These are phyloP conservation scores for Iselma pallidipennis DNA, from an alignment of 2,888 invertebrate genomes.

Conservation along the genomic window DNA sequence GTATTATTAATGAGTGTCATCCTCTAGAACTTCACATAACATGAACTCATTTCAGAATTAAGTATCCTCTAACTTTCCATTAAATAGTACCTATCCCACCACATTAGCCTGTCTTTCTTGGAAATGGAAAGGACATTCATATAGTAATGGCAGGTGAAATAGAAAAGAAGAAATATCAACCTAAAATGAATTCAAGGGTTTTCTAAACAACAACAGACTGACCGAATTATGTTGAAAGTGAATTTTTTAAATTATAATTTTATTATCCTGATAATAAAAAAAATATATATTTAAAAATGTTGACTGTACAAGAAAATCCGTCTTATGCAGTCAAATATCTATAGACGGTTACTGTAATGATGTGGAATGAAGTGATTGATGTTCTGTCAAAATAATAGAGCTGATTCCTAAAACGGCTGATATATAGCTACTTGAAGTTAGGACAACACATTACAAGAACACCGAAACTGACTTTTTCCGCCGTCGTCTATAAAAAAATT, in stretches of 20 bases:
- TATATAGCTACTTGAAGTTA: slow-evolving; percentile 25
- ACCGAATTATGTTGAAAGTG: no score
- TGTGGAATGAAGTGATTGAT: slow-evolving; percentile 31
- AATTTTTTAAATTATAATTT: no score
- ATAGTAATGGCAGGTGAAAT: neutral
- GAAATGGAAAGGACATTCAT: neutral
- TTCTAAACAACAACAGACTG: no score
- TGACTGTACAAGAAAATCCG: no score
- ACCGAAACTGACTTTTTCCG: neutral
- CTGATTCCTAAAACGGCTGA: slow-evolving; percentile 29
- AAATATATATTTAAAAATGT: no score
- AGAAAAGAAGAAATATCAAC: neutral
- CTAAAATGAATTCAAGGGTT: neutral
- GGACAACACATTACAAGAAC: slow-evolving; percentile 20
- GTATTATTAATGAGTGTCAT: slow-evolving; percentile 22
- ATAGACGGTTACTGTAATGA: slow-evolving; percentile 9
- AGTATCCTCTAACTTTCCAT: slow-evolving; percentile 6
- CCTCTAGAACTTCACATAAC: slow-evolving; percentile 5
- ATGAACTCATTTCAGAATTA: slow-evolving; percentile 13
- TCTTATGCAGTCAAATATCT: no score
- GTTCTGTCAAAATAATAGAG: slow-evolving; percentile 33
- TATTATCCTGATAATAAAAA: no score
- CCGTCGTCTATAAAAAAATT: neutral
- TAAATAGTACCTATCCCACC: slow-evolving; percentile 14
- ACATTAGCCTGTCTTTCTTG: neutral